Evolutionary conservation across 2,113 vertebrate genomes (phyloP).

Genomic region (Ptychochromis oligacanthus): DNA sequence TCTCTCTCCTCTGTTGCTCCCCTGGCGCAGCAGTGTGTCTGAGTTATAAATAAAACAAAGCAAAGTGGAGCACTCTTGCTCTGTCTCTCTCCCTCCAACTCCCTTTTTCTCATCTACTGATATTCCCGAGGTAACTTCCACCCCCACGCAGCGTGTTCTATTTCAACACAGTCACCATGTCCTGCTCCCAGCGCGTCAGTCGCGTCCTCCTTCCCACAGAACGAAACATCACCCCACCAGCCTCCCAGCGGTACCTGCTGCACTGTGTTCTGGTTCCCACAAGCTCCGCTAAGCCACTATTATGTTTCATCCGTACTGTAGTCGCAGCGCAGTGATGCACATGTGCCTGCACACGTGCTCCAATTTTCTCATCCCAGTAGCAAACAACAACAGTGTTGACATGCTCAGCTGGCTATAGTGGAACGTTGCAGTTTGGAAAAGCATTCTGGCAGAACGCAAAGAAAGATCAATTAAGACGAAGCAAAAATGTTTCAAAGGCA

Average conservation of each 20-base stretch:
- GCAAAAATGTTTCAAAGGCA: not conserved
- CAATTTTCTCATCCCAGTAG: constrained; percentile 33
- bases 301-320: constrained; percentile 7
- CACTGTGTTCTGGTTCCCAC: constrained; percentile 41
- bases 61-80: constrained; percentile 67
- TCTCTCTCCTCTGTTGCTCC: constrained; percentile 19
- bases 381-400: constrained; percentile 47
- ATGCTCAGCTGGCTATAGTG: not conserved
- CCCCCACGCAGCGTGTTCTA: constrained; percentile 54
- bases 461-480: not conserved
- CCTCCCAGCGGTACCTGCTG: constrained; percentile 34
- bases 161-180: constrained; percentile 66
- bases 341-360: constrained; percentile 43
- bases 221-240: constrained; percentile 71
- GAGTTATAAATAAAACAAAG: constrained; percentile 77
- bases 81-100: constrained; percentile 43
- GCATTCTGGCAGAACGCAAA: not conserved
- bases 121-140: constrained; percentile 28
- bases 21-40: constrained; percentile 28
- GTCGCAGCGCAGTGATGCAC: not conserved
- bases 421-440: not conserved
- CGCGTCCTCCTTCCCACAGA: constrained; percentile 56
- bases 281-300: constrained; percentile 11
- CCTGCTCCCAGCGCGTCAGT: constrained; percentile 47
- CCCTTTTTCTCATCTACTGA: constrained; percentile 34